Evolutionary conservation across 2,113 vertebrate species (phyloP).

Genomic region (Phalacrocorax brasilianus): DNA sequence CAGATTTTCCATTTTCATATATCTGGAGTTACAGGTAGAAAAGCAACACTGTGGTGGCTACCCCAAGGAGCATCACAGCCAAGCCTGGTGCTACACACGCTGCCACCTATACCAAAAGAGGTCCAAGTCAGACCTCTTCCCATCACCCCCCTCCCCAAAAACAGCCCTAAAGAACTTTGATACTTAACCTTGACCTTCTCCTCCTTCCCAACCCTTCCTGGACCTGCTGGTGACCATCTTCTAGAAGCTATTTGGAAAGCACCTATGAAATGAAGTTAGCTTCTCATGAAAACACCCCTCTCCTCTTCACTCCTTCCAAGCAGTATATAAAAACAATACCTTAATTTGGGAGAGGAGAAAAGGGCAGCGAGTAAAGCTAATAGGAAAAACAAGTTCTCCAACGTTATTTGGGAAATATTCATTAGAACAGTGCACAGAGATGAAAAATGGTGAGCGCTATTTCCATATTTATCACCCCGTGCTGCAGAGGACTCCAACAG

Average conservation of each 20-base stretch:
- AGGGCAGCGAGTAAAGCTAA: background rate
- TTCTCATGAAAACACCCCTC: background rate
- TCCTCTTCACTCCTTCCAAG: background rate
- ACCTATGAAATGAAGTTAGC: accelerated
- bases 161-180: background rate
- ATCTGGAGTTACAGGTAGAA: background rate
- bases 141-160: background rate
- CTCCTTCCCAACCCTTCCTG: background rate
- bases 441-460: background rate
- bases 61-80: background rate
- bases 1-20: background rate
- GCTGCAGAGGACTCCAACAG: constrained; percentile 31
- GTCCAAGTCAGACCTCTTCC: background rate
- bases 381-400: background rate
- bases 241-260: background rate
- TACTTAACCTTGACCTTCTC: background rate
- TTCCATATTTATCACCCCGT: constrained; percentile 40
- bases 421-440: background rate
- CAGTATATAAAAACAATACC: background rate
- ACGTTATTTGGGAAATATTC: background rate
- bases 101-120: background rate
- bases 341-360: background rate
- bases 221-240: background rate
- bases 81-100: background rate
- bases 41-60: background rate